Evolutionary conservation across 2,888 invertebrate genomes (phyloP), one percentile per base, ranked within the genome.

Genomic region (Phytoseiulus persimilis): DNA sequence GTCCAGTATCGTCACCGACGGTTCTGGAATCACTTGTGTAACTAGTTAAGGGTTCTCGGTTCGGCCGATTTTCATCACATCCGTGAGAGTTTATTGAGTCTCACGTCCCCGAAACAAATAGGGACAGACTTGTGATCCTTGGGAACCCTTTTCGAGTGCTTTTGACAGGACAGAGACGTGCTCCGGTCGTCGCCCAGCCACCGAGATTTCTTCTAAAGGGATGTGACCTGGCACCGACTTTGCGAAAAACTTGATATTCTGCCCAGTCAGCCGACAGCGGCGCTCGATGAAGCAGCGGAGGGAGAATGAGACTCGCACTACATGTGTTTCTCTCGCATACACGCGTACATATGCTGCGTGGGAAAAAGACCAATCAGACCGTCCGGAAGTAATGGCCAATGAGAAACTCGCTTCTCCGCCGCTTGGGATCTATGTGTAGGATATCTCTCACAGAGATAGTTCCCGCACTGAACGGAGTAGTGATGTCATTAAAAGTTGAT

Each of bases 401-500:
- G 65, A 28, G 65, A 65, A 28, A 23, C 65, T 39, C 39, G 39
- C 39, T 39, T 39, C 39, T 65, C 65, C 65, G 46, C 46, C 6
- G 46, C 6, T 46, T 46, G 6, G 65, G 65, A 65, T 65, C 65
- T 28, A 65, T 65, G 65, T 28, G 28, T 23, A 65, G 65, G 65
- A 65, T 65, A 65, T 65, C 14, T 65, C 65, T 65, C 28, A 65
- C 65, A 65, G 65, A 65, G 65, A 65, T 65, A 65, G 65, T 65
- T 32, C 32, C 28, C 84, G 31, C n/a, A 33, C n/a, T n/a, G 33
- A 45, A 32, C 45, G 45, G 23, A 33, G 32, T 33, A 32, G 33
- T 87, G 87, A 87, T 87, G 87, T 87, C 87, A 87, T 87, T 87
- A 87, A 87, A 87, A 87, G 87, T 87, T 87, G 87, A 87, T 87